Conservation (phyloP, 1,140 invertebrate genomes). For the Brachionus sp. region DNA sequence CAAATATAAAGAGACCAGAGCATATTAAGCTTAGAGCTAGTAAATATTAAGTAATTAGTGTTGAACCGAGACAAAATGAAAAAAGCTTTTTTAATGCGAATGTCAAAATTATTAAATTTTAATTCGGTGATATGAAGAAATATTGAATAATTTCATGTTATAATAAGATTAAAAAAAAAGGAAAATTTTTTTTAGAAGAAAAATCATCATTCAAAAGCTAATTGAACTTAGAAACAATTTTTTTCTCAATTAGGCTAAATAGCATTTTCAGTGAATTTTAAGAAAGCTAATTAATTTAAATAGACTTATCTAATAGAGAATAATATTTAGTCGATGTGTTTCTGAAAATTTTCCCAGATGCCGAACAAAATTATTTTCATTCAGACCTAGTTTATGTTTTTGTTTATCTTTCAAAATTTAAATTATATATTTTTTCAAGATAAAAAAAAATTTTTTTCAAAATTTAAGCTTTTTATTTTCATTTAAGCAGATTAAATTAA, state of each 20-base stretch:
- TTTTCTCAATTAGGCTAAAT: neutral
- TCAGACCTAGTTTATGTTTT: neutral
- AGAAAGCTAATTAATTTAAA: too few relatives aligned
- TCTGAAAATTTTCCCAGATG: neutral
- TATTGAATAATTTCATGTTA: too few relatives aligned
- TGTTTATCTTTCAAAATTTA: neutral
- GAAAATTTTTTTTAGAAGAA: too few relatives aligned
- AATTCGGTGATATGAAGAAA: too few relatives aligned
- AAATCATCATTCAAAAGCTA: neutral
- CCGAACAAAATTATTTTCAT: neutral
- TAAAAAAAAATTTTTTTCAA: too few relatives aligned
- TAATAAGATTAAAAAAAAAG: too few relatives aligned
- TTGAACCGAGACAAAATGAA: neutral
- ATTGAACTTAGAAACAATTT: neutral
- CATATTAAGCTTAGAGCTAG: neutral
- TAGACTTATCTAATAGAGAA: too few relatives aligned
- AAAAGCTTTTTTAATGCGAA: neutral
- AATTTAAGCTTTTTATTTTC: too few relatives aligned
- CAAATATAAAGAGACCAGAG: neutral
- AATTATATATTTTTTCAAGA: too few relatives aligned
- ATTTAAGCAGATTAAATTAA: neutral
- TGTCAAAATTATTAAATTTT: neutral
- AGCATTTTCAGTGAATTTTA: neutral
- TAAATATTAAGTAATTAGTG: neutral
- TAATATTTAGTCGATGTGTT: too few relatives aligned